A percentile compares a stretch with the other conserved stretches of the same genome.
Evolutionary conservation across 2,888 invertebrate species (phyloP).

Genomic region (Erebia ligea): DNA sequence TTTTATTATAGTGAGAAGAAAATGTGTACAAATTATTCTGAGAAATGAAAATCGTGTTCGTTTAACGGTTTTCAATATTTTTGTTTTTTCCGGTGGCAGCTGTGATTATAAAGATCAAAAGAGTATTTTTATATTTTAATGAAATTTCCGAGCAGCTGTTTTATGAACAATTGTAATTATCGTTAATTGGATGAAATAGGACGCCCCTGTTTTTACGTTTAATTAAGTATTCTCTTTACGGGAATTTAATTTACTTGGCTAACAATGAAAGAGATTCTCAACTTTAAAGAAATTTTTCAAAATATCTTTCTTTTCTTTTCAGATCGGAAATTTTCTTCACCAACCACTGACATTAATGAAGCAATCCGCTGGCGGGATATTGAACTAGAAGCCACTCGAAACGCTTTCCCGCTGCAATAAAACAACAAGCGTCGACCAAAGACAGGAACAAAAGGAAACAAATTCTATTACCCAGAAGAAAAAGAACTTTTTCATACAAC

Average conservation of each 20-base stretch:
- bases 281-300: conserved; percentile 18
- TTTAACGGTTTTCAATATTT: neutral
- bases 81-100: neutral
- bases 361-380: conserved; percentile 79
- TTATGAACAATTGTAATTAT: conserved; percentile 3
- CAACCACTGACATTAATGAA: conserved; percentile 77
- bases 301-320: conserved; percentile 64
- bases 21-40: too few relatives aligned
- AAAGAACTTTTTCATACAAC: conserved; percentile 51
- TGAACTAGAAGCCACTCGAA: conserved; percentile 71
- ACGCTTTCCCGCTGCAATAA: conserved; percentile 68
- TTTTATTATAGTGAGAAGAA: too few relatives aligned
- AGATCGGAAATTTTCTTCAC: conserved; percentile 68
- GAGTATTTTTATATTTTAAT: conserved; percentile 8
- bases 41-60: neutral
- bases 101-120: neutral
- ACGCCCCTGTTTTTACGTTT: conserved; percentile 14
- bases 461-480: conserved; percentile 54
- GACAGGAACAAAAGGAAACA: conserved; percentile 55
- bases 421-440: conserved; percentile 62
- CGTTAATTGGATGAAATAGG: conserved; percentile 12
- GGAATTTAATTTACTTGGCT: conserved; percentile 8
- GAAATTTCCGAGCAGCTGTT: conserved; percentile 6
- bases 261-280: neutral
- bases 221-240: conserved; percentile 5